A percentile compares a stretch with the other conserved stretches of the same genome.
These are phyloP conservation scores for Cynaeus angustus DNA, from an alignment of 2,888 invertebrate genomes.

Conservation along the genomic window DNA sequence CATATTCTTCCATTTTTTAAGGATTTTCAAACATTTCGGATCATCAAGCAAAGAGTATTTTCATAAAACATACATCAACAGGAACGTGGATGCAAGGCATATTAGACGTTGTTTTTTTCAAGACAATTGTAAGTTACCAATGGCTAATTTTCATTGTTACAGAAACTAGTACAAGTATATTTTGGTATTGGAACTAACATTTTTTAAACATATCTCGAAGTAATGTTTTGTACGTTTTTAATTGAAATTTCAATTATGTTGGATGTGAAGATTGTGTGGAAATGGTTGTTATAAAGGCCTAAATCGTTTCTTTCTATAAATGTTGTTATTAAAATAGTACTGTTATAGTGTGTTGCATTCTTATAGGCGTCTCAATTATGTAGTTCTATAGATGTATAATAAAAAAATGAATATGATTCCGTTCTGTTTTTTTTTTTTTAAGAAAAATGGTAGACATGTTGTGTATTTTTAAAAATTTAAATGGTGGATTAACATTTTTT, in stretches of 20 bases:
- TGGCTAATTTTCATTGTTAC: not conserved
- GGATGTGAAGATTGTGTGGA: slow-evolving; percentile 36
- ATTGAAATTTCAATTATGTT: slow-evolving; percentile 16
- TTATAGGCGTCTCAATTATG: slow-evolving; percentile 66
- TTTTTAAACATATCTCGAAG: slow-evolving; percentile 15
- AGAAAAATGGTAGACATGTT: not conserved
- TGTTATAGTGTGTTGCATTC: slow-evolving; percentile 66
- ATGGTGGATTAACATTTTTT: too few relatives aligned
- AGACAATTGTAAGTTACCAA: slow-evolving; percentile 11
- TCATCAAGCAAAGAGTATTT: slow-evolving; percentile 10
- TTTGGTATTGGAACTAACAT: slow-evolving; percentile 7
- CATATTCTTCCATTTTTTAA: slow-evolving; percentile 27
- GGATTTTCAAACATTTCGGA: slow-evolving; percentile 2
- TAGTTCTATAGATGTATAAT: slow-evolving; percentile 67
- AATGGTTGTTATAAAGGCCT: slow-evolving; percentile 64
- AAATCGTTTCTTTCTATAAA: slow-evolving; percentile 63
- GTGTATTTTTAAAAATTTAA: too few relatives aligned
- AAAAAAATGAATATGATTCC: slow-evolving; percentile 55
- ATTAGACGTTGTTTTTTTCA: not conserved
- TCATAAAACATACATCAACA: slow-evolving; percentile 2
- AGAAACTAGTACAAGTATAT: slow-evolving; percentile 7
- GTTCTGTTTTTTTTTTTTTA: too few relatives aligned
- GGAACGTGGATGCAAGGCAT: not conserved
- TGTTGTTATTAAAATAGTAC: slow-evolving; percentile 66
- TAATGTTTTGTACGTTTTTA: slow-evolving; percentile 12